Base-by-base conservation (phyloP, 2,113 vertebrate species). In the Thunnus thynnus region DNA sequence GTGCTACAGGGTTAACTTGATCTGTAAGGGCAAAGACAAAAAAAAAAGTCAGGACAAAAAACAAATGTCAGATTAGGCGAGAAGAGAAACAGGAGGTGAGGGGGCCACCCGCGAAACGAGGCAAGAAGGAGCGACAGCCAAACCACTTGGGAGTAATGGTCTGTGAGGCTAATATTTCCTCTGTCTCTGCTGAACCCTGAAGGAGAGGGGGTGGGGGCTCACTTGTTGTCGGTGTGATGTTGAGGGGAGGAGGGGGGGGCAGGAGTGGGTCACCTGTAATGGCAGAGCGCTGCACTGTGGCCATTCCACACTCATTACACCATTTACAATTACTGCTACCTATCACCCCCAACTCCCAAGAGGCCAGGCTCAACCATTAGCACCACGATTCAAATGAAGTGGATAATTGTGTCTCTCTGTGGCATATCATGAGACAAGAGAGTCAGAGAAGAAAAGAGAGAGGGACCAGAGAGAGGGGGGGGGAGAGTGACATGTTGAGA, bases 401-500 rank as follows among this genome's bases (percentile, higher is more conserved):
- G 94, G 94, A 95, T 95, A 95, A 96, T 94, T 95, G 95, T 92
- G 92, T 95, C 94, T 94, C 93, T 92, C 88, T 92, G 91, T 90
- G 91, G 91, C 89, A 89, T 92, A 94, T 92, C 90, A 91, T 91
- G 92, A 93, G 92, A 91, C 90, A 85, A 88, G 89, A 89, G 87
- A 92, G 84, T 88, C 83, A 79, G 80, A 82, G 80, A 70, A 88
- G 88, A 83, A 76, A 72, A 52, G 58, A 86, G 80, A 85, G 72
- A 69, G 56, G 73, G 72, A 77, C 76, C 14, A 70, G 56, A 78
- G 36, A 86, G 72, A 79, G 32, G 52, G 22, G 22, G n/a, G 57
- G 48, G 25, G 58, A 60, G 81, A 65, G 76, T 76, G 54, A 85
- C 64, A 68, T 44, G 72, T 30, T 36, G 47, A 78, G 77, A 82